Base-by-base conservation (phyloP, 2,797 vertebrate species). In the Poecile montanus region DNA sequence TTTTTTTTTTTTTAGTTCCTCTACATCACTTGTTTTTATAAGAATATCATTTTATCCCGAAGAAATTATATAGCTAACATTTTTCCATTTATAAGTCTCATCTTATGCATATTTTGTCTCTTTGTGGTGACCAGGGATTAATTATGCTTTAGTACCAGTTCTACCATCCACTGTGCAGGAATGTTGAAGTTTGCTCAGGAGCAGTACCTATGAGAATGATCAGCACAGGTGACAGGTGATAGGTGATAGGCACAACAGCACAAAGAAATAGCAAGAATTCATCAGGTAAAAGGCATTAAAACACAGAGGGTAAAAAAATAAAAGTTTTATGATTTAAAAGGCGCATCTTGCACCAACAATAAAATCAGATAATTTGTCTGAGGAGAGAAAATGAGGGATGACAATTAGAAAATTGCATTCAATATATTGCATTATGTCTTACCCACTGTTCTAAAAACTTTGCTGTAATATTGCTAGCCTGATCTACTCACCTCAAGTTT, bases 251-350 rank as follows among this genome's bases (percentile, higher is more conserved):
- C 27, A 61, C 5, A 67, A 57, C 10, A 65, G 11, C 12, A 61
- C 5, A 26, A 57, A 25, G 26, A 82, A 70, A 50, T 15, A 58
- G 7, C 13, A 62, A 62, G 13, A 67, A 44, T 5, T 26, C 13
- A 26, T 40, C 17, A 51, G 7, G 4, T 10, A 23, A 75, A 82
- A 8, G 21, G 17, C 7, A 1, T 27, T 44, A 61, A 87, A 79
- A 11, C 4, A 22, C 1, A 1, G 7, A 48, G 6, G 5, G 2
- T 38, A 40, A 61, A 87, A 73, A 53, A 14, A 2, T 7, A 27
- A 72, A 72, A 40, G 5, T 22, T 25, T 27, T 56, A 6, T 10
- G 1, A 38, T 48, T 44, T 68, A 67, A 72, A 93, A 68, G 6
- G 6, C 14, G 36, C 9, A 25, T 1, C 1, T 70, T n/a, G n/a